Conservation (phyloP, 2,797 vertebrate species). For the Phrynocephalus vlangalii region DNA sequence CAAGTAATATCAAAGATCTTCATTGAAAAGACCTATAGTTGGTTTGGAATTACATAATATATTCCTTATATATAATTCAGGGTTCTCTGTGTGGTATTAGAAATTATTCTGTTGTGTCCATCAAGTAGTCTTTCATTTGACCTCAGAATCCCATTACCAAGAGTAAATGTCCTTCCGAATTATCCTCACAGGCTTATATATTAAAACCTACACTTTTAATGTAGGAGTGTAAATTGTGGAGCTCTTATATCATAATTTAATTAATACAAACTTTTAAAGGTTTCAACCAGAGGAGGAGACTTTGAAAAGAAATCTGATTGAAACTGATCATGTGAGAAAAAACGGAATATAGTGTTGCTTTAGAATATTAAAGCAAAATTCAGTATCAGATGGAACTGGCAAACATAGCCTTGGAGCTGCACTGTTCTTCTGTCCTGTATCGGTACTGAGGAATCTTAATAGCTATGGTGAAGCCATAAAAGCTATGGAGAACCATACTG, state of each 20-base stretch:
- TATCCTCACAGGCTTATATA: background rate
- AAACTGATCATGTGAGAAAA: background rate
- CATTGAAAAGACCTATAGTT: background rate
- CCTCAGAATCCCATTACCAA: conserved; percentile 37
- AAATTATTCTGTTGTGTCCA: conserved; percentile 34
- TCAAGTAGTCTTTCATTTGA: conserved; percentile 20
- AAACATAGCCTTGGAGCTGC: background rate
- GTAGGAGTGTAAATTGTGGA: background rate
- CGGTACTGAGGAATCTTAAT: background rate
- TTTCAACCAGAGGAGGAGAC: background rate
- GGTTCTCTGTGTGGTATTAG: background rate
- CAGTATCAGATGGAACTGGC: background rate
- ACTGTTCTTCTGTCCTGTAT: background rate
- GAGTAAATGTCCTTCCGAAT: conserved; percentile 32
- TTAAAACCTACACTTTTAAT: background rate
- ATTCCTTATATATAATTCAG: background rate
- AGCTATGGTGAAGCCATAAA: background rate
- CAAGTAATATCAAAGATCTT: background rate
- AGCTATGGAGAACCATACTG: background rate
- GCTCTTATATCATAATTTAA: background rate
- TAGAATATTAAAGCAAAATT: conserved; percentile 12
- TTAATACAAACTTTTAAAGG: conserved; percentile 6
- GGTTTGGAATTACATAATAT: background rate
- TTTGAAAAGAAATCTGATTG: conserved; percentile 19
- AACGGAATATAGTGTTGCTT: background rate